Evolutionary conservation across 2,888 invertebrate species (phyloP).

Genomic region (Noctua janthe): DNA sequence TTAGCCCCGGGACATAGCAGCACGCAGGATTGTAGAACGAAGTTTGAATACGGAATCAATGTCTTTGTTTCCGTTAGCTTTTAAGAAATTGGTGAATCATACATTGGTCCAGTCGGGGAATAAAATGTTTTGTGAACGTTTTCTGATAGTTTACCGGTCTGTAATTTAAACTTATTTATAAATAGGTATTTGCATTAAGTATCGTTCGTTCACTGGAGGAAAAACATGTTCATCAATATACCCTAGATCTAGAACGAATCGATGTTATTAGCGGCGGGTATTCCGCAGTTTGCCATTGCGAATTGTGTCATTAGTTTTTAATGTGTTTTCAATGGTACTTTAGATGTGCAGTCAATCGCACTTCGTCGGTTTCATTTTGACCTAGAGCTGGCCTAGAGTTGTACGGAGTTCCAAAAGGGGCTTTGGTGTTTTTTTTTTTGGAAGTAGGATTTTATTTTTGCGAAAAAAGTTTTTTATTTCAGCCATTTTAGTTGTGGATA

Average conservation of each 20-base stretch:
- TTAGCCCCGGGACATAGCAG: constrained; percentile 23
- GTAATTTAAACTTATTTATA: constrained; percentile 7
- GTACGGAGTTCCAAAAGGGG: no score
- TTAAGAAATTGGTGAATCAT: constrained; percentile 23
- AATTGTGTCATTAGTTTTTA: constrained; percentile 45
- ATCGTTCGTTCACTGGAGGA: neutral
- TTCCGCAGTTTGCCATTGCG: constrained; percentile 24
- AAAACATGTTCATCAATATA: constrained; percentile 27
- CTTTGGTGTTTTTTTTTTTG: no score
- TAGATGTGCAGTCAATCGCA: neutral
- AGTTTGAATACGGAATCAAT: constrained; percentile 49
- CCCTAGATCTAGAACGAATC: constrained; percentile 17
- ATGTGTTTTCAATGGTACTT: constrained; percentile 28
- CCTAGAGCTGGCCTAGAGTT: neutral
- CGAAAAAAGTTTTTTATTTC: no score
- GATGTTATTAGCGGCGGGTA: constrained; percentile 14
- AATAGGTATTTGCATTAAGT: neutral
- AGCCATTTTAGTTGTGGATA: no score
- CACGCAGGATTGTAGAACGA: constrained; percentile 44
- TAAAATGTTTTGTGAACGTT: neutral
- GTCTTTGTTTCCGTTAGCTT: constrained; percentile 8
- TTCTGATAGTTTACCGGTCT: neutral
- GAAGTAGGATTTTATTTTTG: no score
- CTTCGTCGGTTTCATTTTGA: neutral
- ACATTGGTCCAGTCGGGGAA: neutral